A percentile compares a stretch with the other conserved stretches of the same genome.
Conservation (phyloP, 2,888 invertebrate species). For the Eumerus sabulonum region DNA sequence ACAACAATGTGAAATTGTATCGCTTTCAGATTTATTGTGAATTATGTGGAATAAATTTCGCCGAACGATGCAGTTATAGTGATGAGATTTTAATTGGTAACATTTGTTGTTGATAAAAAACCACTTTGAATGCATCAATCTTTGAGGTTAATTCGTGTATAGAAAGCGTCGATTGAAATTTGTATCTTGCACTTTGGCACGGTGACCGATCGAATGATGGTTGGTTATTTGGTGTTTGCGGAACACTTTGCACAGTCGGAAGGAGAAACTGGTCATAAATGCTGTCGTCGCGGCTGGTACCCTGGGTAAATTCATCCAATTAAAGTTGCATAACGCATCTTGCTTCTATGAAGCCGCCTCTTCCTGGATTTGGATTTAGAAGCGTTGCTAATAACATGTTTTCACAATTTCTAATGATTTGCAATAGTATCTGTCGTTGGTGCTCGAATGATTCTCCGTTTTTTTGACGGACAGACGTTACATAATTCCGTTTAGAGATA, state of each 20-base stretch:
- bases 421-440: no score
- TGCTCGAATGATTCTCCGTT: no score
- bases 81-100: slow-evolving; percentile 63
- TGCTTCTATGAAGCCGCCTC: no score
- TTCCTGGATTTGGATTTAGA: no score
- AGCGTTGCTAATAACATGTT: no score
- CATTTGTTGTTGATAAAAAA: slow-evolving; percentile 62
- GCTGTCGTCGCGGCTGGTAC: no score
- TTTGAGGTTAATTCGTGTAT: slow-evolving; percentile 18
- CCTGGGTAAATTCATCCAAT: no score
- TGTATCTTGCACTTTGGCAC: slow-evolving; percentile 6
- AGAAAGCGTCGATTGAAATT: slow-evolving; percentile 55
- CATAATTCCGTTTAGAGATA: not conserved
- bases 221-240: not conserved
- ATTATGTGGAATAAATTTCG: slow-evolving; percentile 52
- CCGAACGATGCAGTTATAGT: slow-evolving; percentile 13
- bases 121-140: slow-evolving; percentile 31
- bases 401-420: no score
- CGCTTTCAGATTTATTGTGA: slow-evolving; percentile 53
- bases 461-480: not conserved
- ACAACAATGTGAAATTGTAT: slow-evolving; percentile 5
- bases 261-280: not conserved
- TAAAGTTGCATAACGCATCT: no score
- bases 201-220: not conserved
- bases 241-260: not conserved